A percentile compares a stretch with the other conserved stretches of the same genome.
Conservation (phyloP, 2,797 vertebrate genomes). For the Coccyzus lansbergi region DNA sequence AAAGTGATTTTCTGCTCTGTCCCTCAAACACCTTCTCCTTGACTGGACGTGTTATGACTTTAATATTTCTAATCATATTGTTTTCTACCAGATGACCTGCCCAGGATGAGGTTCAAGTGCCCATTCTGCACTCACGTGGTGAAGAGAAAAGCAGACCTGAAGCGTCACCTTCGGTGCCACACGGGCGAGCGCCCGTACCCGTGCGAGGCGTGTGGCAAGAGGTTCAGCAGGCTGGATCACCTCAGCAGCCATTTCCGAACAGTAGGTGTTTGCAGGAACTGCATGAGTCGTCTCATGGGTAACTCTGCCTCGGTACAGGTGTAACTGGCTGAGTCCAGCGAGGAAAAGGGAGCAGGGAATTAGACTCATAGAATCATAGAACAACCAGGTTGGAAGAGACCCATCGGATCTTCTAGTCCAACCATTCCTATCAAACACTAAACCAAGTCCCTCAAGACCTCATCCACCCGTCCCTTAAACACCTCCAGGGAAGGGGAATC, state of each 20-base stretch:
- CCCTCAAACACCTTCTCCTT: background rate
- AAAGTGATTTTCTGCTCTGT: accelerated
- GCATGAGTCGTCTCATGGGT: background rate
- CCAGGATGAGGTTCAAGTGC: slow-evolving; percentile 95
- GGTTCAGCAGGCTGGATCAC: slow-evolving; percentile 95
- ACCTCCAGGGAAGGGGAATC: no score
- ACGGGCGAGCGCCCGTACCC: slow-evolving; percentile 96
- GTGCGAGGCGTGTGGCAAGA: slow-evolving; percentile 95
- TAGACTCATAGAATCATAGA: no score
- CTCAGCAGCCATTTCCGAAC: slow-evolving; percentile 97
- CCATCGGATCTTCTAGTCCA: no score
- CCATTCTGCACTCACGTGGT: slow-evolving; percentile 97
- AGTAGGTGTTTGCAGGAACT: slow-evolving; percentile 72
- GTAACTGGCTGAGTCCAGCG: background rate
- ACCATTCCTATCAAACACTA: no score
- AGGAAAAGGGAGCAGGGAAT: background rate
- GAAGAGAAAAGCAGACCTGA: slow-evolving; percentile 96
- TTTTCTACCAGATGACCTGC: slow-evolving; percentile 83
- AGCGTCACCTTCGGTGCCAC: slow-evolving; percentile 95
- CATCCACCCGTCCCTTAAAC: no score
- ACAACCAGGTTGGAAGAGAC: no score
- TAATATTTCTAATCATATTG: background rate
- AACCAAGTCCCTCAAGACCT: no score
- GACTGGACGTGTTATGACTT: background rate
- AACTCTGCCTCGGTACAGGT: background rate